Conservation (phyloP, 2,113 vertebrate species). For the Pampusana beccarii region DNA sequence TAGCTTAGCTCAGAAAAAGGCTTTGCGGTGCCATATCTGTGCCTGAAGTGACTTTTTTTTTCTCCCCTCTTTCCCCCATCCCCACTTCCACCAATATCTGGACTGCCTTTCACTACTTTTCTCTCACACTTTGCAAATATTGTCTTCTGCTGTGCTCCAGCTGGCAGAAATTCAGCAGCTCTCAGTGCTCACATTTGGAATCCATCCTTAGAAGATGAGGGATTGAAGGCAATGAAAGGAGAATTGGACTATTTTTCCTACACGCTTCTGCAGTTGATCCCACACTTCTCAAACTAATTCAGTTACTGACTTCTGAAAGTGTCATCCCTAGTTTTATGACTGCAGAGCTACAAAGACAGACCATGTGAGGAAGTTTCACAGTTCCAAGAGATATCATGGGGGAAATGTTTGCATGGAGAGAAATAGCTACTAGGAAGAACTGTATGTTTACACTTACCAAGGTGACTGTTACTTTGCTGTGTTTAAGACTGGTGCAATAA, state of each 20-base stretch:
- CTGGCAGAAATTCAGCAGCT: conserved; percentile 34
- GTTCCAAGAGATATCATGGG: neutral
- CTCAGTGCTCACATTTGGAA: conserved; percentile 18
- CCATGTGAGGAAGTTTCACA: neutral
- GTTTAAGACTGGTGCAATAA: neutral
- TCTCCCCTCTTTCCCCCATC: neutral
- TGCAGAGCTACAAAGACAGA: neutral
- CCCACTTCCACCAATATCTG: neutral
- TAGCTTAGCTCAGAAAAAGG: conserved; percentile 18
- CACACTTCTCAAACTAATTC: conserved; percentile 11
- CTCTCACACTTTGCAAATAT: conserved; percentile 36
- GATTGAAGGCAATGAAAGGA: neutral
- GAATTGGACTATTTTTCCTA: conserved; percentile 23
- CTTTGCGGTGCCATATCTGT: neutral
- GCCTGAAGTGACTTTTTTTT: neutral
- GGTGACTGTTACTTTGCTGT: neutral
- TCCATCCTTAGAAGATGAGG: neutral
- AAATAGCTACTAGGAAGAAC: neutral
- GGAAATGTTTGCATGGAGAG: neutral
- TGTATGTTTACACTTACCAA: neutral
- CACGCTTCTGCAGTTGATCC: neutral
- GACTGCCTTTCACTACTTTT: conserved; percentile 1
- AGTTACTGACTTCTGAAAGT: neutral
- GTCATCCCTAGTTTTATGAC: neutral
- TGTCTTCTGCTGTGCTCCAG: conserved; percentile 25